These are phyloP conservation scores for Lasioglossum malachurum DNA, from an alignment of 2,888 invertebrate genomes.

Conservation along the genomic window DNA sequence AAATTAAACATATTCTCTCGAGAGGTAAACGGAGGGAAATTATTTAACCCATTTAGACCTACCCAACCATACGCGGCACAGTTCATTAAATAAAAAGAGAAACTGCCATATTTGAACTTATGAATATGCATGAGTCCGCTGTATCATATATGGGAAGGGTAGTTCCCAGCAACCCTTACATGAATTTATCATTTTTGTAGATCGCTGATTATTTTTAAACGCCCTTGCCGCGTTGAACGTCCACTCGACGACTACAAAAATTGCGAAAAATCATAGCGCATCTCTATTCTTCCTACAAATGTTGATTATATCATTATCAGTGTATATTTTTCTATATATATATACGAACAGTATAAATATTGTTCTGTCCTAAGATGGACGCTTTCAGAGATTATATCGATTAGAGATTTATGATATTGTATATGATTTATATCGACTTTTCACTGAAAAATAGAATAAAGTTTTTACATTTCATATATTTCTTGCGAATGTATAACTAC, in stretches of 20 bases:
- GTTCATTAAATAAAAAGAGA: background rate
- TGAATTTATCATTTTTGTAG: background rate
- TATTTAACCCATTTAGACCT: background rate
- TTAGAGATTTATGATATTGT: no score
- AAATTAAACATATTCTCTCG: background rate
- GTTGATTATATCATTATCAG: background rate
- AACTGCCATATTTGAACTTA: background rate
- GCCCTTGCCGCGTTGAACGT: background rate
- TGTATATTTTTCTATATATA: no score
- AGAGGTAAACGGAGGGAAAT: background rate
- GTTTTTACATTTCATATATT: background rate
- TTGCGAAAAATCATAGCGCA: background rate
- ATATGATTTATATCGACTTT: no score
- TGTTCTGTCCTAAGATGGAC: no score
- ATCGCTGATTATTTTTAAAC: background rate
- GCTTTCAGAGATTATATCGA: no score
- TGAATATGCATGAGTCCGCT: background rate
- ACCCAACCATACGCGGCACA: no score
- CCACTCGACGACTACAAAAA: background rate
- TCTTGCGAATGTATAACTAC: background rate
- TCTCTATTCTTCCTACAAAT: background rate
- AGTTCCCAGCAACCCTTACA: constrained; percentile 1
- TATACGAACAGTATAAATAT: background rate
- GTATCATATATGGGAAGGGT: background rate
- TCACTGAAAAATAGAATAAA: no score